These are phyloP conservation scores for Silurus glanis DNA, from an alignment of 2,113 vertebrate genomes.

Conservation along the genomic window DNA sequence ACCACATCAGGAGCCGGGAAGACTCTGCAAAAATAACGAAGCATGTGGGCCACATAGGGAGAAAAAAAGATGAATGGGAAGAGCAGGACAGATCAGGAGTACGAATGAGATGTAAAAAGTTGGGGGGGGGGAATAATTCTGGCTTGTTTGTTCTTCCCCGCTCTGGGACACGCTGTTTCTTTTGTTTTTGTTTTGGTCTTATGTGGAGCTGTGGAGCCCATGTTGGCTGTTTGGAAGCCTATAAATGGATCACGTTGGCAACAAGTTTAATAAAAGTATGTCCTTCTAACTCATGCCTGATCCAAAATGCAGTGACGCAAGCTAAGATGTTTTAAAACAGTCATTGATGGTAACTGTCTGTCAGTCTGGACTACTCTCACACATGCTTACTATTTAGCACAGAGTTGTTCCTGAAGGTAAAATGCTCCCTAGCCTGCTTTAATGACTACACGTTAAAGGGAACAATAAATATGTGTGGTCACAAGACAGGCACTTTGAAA, in stretches of 20 bases:
- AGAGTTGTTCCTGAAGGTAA: slow-evolving; percentile 61
- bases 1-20: slow-evolving; percentile 69
- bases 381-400: slow-evolving; percentile 69
- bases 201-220: slow-evolving; percentile 10
- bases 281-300: background rate
- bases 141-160: slow-evolving; percentile 51
- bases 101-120: slow-evolving; percentile 49
- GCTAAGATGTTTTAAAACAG: slow-evolving; percentile 1
- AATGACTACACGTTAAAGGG: slow-evolving; percentile 72
- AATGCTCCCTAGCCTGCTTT: slow-evolving; percentile 56
- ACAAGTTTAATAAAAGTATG: background rate
- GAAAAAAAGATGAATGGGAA: slow-evolving; percentile 25
- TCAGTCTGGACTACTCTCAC: slow-evolving; percentile 22
- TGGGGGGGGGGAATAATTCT: slow-evolving; percentile 39
- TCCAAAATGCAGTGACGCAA: slow-evolving; percentile 18
- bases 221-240: slow-evolving; percentile 30
- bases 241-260: slow-evolving; percentile 7
- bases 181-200: slow-evolving; percentile 59
- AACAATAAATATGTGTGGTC: slow-evolving; percentile 70
- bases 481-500: slow-evolving; percentile 58
- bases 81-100: slow-evolving; percentile 48
- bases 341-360: slow-evolving; percentile 18
- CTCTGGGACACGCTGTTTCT: slow-evolving; percentile 53
- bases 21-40: slow-evolving; percentile 53
- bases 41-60: slow-evolving; percentile 66